Evolutionary conservation across 2,113 vertebrate species (phyloP), one percentile per base, ranked within the genome.

Genomic region (Vireo altiloquus): DNA sequence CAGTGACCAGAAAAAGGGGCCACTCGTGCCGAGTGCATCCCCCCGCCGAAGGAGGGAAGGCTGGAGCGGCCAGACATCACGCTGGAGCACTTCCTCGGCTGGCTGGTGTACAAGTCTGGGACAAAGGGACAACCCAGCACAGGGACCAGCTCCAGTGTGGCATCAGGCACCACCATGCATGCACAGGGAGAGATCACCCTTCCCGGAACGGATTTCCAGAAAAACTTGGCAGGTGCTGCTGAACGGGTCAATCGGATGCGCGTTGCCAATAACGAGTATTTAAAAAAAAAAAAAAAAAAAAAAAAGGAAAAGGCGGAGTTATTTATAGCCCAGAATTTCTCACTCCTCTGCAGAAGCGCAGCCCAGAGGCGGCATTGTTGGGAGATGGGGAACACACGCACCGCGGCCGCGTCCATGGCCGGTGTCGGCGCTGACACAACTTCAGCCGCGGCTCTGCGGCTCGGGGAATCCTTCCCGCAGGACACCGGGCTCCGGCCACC

Each of bases 101-200:
- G 89, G 89, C 89, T 54, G 85, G 27, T 35, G 88, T 6, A 47
- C 81, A 50, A 68, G 83, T 4, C 44, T 33, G 95, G 97, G 94
- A 97, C 97, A 97, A 97, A 97, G 95, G 92, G 87, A 81, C 82
- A 72, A 16, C 28, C 81, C 89, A 8, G 72, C 66, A 17, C 30
- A 21, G 84, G 59, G 72, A 89, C 76, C 47, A 3, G 89, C 74
- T 44, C 12, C 82, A 3, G 13, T 3, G 42, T 42, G 84, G 37
- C 81, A 64, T 37, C 91, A 76, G 75, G 74, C 74, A 84, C 60
- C 79, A 28, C 40, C 68, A 4, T 16, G 72, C 78, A 14, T 8
- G 66, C 17, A 84, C 47, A 7, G 10, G 35, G 20, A 74, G 35
- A 47, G 60, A 37, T 64, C 61, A 56, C 74, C 69, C 70, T 49